Conservation (phyloP, 2,797 vertebrate species). For the Megaceryle alcyon region DNA sequence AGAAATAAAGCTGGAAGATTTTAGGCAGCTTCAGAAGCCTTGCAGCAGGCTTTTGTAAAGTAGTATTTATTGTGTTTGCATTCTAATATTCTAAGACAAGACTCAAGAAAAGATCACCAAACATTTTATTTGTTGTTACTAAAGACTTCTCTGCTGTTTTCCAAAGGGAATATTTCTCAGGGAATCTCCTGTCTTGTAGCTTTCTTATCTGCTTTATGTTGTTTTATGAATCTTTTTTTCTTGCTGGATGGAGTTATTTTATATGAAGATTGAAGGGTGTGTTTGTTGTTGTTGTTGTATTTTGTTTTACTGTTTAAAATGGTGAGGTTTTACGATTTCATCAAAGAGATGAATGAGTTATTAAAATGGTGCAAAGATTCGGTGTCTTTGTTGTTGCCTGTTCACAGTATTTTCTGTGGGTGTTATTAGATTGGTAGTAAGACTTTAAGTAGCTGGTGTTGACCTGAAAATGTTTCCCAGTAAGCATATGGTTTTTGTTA, state of each 20-base stretch:
- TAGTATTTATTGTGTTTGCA: background rate
- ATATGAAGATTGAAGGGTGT: background rate
- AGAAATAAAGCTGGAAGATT: constrained; percentile 44
- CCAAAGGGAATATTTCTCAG: background rate
- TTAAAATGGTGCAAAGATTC: background rate
- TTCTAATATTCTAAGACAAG: background rate
- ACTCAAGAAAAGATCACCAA: background rate
- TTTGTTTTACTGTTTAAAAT: constrained; percentile 1
- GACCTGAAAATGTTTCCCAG: constrained; percentile 55
- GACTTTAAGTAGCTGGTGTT: constrained; percentile 16
- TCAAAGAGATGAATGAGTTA: background rate
- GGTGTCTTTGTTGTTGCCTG: background rate
- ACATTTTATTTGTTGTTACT: background rate
- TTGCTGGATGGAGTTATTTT: background rate
- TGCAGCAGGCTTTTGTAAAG: background rate
- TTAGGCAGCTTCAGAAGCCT: constrained; percentile 4
- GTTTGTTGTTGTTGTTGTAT: background rate
- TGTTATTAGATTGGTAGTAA: background rate
- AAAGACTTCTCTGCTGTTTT: background rate
- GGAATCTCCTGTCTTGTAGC: background rate
- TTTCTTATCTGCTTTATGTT: background rate
- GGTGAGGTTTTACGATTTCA: background rate
- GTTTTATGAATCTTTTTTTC: background rate
- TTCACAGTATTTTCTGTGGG: background rate
- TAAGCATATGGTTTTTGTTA: constrained; percentile 71